Conservation (phyloP, 1,140 invertebrate genomes). For the Aphidius ervi region DNA sequence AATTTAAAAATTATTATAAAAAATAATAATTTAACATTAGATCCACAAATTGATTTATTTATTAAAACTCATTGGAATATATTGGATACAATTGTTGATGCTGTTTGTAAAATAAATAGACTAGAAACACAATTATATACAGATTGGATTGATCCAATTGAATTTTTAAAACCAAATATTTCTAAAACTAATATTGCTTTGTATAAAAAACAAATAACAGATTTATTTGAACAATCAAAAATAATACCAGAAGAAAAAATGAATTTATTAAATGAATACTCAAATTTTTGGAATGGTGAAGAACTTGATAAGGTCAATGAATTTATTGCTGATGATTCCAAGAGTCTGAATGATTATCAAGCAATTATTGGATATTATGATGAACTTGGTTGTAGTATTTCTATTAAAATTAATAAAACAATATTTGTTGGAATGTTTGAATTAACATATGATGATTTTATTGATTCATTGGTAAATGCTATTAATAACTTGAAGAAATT, state of each 20-base stretch:
- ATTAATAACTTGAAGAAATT: constrained; percentile 66
- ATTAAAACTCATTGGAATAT: constrained; percentile 66
- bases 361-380: constrained; percentile 64
- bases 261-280: constrained; percentile 56
- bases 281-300: constrained; percentile 47
- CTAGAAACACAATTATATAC: constrained; percentile 70
- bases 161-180: constrained; percentile 47
- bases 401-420: constrained; percentile 62
- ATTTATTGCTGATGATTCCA: constrained; percentile 64
- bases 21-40: constrained; percentile 68
- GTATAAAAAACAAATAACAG: constrained; percentile 58
- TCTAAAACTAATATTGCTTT: constrained; percentile 52
- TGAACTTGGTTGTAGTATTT: constrained; percentile 61
- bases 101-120: constrained; percentile 65
- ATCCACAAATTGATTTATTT: constrained; percentile 74
- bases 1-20: constrained; percentile 67
- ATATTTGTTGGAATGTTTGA: constrained; percentile 83
- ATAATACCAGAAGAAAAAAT: constrained; percentile 65
- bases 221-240: constrained; percentile 64
- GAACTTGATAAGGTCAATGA: constrained; percentile 61
- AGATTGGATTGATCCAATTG: constrained; percentile 52
- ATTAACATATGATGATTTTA: constrained; percentile 74
- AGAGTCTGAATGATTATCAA: constrained; percentile 64
- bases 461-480: constrained; percentile 64
- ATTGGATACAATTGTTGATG: constrained; percentile 68